phyloP scores from a whole-genome alignment of 2,113 vertebrate genomes.

The Dicaeum eximium region DNA sequence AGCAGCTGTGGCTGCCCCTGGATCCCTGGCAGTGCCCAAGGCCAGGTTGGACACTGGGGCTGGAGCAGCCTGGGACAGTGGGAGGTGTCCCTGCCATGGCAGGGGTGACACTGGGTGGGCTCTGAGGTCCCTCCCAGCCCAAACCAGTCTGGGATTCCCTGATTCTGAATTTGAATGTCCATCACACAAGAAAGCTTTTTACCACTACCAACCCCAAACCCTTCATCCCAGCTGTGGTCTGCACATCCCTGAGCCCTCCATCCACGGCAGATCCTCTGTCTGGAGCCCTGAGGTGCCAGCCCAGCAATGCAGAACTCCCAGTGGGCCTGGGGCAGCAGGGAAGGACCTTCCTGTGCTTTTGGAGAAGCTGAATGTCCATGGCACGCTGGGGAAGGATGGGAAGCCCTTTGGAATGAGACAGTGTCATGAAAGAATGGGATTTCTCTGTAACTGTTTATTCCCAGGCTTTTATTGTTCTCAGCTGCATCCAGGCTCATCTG shows the following conservation, averaged over 20 bases:
- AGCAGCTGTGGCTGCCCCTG: background rate
- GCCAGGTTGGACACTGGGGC: background rate
- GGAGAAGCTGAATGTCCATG: background rate
- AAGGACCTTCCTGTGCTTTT: background rate
- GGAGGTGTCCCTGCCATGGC: background rate
- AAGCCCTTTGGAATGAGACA: background rate
- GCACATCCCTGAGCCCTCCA: accelerated
- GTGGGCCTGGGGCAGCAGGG: background rate
- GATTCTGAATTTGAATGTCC: background rate
- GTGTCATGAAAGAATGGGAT: background rate
- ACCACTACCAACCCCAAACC: background rate
- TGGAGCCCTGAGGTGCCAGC: background rate
- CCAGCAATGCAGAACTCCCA: background rate
- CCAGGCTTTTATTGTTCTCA: background rate
- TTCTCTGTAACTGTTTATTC: background rate
- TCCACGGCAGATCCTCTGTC: background rate
- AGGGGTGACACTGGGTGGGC: background rate
- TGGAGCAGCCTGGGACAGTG: background rate
- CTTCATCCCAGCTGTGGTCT: background rate
- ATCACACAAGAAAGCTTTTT: background rate
- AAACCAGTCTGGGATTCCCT: background rate
- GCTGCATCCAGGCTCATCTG: background rate
- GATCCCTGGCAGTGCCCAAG: background rate
- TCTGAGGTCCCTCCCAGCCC: background rate
- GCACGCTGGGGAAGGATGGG: background rate